Base-by-base conservation (phyloP, 2,888 invertebrate species). In the Nycteola revayana region DNA sequence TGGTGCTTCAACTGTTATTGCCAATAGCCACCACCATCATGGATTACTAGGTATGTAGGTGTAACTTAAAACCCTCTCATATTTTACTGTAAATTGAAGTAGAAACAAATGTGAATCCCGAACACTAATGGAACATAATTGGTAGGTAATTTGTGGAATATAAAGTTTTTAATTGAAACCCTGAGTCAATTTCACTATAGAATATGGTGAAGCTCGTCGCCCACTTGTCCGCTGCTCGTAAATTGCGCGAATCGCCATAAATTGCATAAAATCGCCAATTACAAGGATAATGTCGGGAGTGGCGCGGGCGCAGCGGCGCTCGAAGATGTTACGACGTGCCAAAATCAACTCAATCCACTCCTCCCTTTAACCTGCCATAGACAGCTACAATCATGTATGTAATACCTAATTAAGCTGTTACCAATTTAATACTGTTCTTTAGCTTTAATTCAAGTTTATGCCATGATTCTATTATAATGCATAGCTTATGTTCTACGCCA, bases 261-360 rank as follows among this genome's bases (percentile, higher is more conserved):
- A 86, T 86, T 86, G 81, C 76, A 75, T 77, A 75, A 85, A 85
- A 84, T 86, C 83, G 63, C 78, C 80, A 83, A 84, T 86, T 84
- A 85, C 76, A 77, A 75, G 74, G 74, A 76, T 77, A 79, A 78
- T 81, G 78, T 77, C 70, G 64, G 75, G 73, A 72, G 73, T 66
- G 63, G 59, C 29, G 58, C 66, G 37, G 58, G 53, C 67, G 62
- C 63, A 53, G 35, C 29, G 32, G 44, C 54, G 43, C 49, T 49
- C 27, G 23, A n/a, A 37, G 32, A 27, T 41, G 43, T 66, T 64
- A 69, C 43, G 60, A 71, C 60, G 74, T 72, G 69, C 70, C 66
- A 79, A 75, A 76, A 67, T 71, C 65, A 71, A 74, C 73, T 66
- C 65, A 64, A 65, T 63, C 60, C 49, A 51, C 55, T 52, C 45